A percentile compares a stretch with the other conserved stretches of the same genome.
phyloP scores from a whole-genome alignment of 2,888 invertebrate species.

The Malthinus flaveolus region DNA sequence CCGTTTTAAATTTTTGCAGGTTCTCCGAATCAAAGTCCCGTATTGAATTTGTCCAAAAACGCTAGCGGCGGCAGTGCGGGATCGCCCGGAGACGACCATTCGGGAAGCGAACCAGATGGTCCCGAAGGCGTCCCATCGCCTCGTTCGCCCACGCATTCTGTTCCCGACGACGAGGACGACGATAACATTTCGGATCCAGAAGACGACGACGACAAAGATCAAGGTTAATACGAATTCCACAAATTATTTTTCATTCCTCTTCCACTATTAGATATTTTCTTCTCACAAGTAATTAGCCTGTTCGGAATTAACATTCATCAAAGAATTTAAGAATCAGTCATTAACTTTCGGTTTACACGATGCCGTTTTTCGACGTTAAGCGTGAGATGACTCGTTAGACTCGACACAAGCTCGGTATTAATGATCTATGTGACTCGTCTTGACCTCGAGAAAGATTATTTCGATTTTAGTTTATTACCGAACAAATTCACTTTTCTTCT shows the following conservation, averaged over 20 bases:
- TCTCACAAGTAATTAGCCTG: conserved; percentile 32
- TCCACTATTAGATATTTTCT: conserved; percentile 7
- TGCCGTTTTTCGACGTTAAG: conserved; percentile 14
- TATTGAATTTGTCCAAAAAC: conserved; percentile 87
- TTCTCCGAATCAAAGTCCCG: conserved; percentile 88
- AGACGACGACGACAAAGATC: conserved; percentile 82
- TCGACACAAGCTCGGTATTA: conserved; percentile 25
- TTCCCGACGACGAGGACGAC: conserved; percentile 81
- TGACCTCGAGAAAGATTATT: conserved; percentile 25
- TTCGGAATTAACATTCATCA: conserved; percentile 29
- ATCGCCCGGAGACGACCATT: conserved; percentile 67
- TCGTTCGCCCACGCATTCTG: conserved; percentile 65
- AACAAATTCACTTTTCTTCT: conserved; percentile 3
- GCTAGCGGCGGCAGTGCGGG: conserved; percentile 74
- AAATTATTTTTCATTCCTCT: conserved; percentile 10
- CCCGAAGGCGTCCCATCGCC: conserved; percentile 60
- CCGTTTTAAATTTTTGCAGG: conserved; percentile 58
- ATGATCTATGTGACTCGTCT: conserved; percentile 26
- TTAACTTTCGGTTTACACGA: conserved; percentile 30
- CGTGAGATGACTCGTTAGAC: conserved; percentile 23
- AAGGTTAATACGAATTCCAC: conserved; percentile 58
- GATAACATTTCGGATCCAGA: conserved; percentile 87
- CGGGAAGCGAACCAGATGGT: conserved; percentile 68
- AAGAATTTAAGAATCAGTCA: conserved; percentile 32
- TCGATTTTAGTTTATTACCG: conserved; percentile 19